Evolutionary conservation across 2,113 vertebrate species (phyloP).

Genomic region (Nyctereutes procyonoides): DNA sequence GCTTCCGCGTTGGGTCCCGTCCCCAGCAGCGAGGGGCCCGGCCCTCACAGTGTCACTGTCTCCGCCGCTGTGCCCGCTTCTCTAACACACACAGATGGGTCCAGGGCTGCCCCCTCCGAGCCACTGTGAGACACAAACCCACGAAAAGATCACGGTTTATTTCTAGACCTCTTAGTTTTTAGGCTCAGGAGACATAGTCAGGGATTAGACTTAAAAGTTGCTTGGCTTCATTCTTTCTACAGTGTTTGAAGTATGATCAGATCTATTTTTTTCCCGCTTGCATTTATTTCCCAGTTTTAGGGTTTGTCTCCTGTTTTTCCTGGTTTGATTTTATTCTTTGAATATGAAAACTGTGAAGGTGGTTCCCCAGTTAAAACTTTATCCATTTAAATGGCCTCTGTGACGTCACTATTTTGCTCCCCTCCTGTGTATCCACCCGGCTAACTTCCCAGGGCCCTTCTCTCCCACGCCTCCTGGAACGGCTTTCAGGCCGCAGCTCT

Average conservation of each 20-base stretch:
- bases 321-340: constrained; percentile 52
- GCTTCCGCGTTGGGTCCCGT: not conserved
- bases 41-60: not conserved
- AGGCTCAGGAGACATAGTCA: not conserved
- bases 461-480: not conserved
- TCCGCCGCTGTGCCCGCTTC: not conserved
- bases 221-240: not conserved
- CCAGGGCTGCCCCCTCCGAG: not conserved
- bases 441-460: not conserved
- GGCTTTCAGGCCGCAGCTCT: not conserved
- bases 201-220: not conserved
- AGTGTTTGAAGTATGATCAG: not conserved
- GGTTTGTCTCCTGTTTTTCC: not conserved
- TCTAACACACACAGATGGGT: not conserved
- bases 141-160: not conserved
- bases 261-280: not conserved
- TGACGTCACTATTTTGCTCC: not conserved
- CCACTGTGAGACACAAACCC: not conserved
- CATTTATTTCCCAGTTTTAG: not conserved
- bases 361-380: not conserved
- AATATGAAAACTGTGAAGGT: not conserved
- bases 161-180: not conserved
- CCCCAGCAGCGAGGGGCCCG: not conserved
- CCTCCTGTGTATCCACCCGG: not conserved
- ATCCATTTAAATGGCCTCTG: not conserved